Evolutionary conservation across 2,113 vertebrate species (phyloP).

Genomic region (Picathartes gymnocephalus): DNA sequence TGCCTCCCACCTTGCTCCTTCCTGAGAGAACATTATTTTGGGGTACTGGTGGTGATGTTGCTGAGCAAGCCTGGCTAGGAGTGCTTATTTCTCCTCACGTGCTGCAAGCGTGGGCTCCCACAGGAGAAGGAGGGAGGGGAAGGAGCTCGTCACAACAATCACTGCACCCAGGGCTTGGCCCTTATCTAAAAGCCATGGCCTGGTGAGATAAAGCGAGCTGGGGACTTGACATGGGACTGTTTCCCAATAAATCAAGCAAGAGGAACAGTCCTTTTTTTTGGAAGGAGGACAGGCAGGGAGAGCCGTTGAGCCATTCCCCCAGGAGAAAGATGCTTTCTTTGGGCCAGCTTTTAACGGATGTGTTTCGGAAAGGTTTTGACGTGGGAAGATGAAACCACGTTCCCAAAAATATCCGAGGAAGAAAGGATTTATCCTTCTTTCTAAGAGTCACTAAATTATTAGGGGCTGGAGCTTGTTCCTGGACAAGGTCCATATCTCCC

Average conservation of each 20-base stretch:
- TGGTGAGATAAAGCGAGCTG: neutral
- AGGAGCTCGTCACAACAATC: neutral
- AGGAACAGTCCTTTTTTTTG: neutral
- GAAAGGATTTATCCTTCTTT: slow-evolving; percentile 36
- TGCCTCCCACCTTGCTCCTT: neutral
- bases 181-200: neutral
- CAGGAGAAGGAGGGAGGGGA: neutral
- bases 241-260: neutral
- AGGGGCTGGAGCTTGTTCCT: slow-evolving; percentile 11
- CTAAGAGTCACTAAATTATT: slow-evolving; percentile 6
- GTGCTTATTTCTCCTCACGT: accelerated
- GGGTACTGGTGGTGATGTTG: neutral
- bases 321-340: neutral
- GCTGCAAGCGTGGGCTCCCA: neutral
- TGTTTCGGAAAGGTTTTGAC: neutral
- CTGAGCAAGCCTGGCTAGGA: neutral
- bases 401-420: neutral
- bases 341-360: neutral
- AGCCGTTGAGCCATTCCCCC: accelerated
- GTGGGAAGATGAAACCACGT: slow-evolving; percentile 26
- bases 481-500: slow-evolving; percentile 46
- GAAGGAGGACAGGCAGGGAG: neutral
- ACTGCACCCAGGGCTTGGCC: neutral
- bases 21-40: neutral
- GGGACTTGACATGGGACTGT: neutral